phyloP scores from a whole-genome alignment of 2,113 vertebrate species.

The Alethe diademata region DNA sequence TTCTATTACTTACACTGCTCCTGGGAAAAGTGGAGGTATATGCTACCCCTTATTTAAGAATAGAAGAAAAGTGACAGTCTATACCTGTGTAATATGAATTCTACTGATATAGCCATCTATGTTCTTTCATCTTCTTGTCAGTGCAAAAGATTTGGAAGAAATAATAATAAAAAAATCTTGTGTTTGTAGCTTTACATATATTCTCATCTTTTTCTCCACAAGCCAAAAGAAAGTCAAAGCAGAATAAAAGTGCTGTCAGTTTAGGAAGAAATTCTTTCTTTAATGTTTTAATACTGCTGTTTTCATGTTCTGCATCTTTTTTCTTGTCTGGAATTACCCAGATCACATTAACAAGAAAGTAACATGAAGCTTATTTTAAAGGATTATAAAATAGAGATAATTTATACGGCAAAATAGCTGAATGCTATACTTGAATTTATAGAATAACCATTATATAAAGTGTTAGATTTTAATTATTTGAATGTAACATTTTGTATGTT shows the following conservation, averaged over 20 bases:
- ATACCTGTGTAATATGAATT: not conserved
- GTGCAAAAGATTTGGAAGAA: not conserved
- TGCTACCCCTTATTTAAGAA: not conserved
- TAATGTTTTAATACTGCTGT: not conserved
- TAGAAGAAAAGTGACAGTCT: not conserved
- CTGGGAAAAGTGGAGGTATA: not conserved
- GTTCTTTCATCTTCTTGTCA: not conserved
- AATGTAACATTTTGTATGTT: not conserved
- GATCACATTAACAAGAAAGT: not conserved
- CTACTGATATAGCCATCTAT: not conserved
- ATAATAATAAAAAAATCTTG: not conserved
- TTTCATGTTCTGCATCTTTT: not conserved
- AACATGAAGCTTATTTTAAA: not conserved
- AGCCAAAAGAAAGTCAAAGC: not conserved
- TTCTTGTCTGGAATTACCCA: not conserved
- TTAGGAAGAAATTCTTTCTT: not conserved
- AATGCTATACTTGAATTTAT: not conserved
- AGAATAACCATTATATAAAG: not conserved
- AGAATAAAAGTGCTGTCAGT: not conserved
- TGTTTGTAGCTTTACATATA: not conserved
- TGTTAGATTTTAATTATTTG: not conserved
- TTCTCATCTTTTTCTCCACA: not conserved
- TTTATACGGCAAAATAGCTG: not conserved
- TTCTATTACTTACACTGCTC: not conserved
- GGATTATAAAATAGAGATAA: not conserved